phyloP scores from a whole-genome alignment of 2,113 vertebrate species.

The Urocolius indicus region DNA sequence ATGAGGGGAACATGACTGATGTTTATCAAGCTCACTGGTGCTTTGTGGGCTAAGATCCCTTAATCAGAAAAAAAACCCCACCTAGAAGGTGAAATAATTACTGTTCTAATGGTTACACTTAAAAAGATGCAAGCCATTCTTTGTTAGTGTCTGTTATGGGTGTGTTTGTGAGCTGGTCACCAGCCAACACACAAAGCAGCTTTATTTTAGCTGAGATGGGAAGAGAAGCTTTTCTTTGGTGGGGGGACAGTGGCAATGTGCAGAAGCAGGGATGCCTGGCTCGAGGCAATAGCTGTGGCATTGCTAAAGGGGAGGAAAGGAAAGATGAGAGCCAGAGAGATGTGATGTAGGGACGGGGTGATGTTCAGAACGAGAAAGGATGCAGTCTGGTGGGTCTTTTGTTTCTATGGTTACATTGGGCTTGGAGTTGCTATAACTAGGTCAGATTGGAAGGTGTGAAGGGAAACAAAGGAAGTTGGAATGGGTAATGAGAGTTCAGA shows the following conservation, averaged over 20 bases:
- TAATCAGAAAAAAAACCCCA: not conserved
- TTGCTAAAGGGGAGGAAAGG: not conserved
- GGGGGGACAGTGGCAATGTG: fast-evolving
- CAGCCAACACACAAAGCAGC: not conserved
- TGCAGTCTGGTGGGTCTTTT: conserved; percentile 2
- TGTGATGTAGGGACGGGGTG: not conserved
- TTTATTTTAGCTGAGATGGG: not conserved
- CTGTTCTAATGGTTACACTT: not conserved
- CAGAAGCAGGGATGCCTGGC: not conserved
- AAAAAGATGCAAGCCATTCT: not conserved
- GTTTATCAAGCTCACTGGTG: not conserved
- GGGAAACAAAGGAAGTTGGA: not conserved
- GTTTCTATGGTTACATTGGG: conserved; percentile 61
- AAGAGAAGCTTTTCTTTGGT: not conserved
- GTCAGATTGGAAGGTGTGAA: conserved; percentile 47
- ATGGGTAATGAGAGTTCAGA: not conserved
- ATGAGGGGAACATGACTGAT: not conserved
- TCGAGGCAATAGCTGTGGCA: not conserved
- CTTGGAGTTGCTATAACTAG: conserved; percentile 16
- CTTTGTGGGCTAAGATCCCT: not conserved
- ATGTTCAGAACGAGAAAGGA: not conserved
- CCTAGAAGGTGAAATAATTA: not conserved
- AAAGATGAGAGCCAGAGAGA: not conserved
- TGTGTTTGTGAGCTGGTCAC: not conserved
- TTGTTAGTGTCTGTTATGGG: not conserved